Percentiles rank a stretch among this genome's conserved stretches.
Evolutionary conservation across 1,140 invertebrate species (phyloP).

Genomic region (Sitophilus oryzae): DNA sequence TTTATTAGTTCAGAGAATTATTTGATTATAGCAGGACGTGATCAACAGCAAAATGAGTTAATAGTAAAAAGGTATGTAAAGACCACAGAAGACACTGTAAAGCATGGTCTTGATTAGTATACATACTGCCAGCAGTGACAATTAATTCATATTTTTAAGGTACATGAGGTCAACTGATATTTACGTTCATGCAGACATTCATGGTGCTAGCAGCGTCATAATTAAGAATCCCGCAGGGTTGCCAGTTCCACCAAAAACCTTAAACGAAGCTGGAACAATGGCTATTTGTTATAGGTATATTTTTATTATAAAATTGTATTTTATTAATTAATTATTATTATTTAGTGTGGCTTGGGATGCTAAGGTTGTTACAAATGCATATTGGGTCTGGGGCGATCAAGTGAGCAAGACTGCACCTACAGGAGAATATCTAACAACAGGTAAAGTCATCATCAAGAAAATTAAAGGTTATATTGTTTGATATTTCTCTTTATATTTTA

Average conservation of each 20-base stretch:
- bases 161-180: constrained; percentile 81
- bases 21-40: constrained; percentile 91
- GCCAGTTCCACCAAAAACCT: constrained; percentile 83
- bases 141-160: constrained; percentile 23
- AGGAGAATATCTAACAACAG: constrained; percentile 89
- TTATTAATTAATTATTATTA: constrained; percentile 1
- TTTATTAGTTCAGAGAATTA: constrained; percentile 99
- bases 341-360: constrained; percentile 93
- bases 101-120: not conserved
- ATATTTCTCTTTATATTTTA: constrained; percentile 3
- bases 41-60: constrained; percentile 97
- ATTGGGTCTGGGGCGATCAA: constrained; percentile 94
- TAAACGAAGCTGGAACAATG: constrained; percentile 95
- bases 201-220: constrained; percentile 90
- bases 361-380: constrained; percentile 89
- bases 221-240: constrained; percentile 79
- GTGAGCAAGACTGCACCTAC: constrained; percentile 98
- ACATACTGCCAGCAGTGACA: too few species aligned
- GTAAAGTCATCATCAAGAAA: too few species aligned
- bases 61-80: constrained; percentile 73
- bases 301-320: constrained; percentile 9
- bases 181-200: constrained; percentile 91
- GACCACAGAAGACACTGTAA: not conserved
- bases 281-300: constrained; percentile 86
- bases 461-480: too few species aligned